Conservation (phyloP, 1,140 invertebrate species). For the Drosophila equinoxialis region DNA sequence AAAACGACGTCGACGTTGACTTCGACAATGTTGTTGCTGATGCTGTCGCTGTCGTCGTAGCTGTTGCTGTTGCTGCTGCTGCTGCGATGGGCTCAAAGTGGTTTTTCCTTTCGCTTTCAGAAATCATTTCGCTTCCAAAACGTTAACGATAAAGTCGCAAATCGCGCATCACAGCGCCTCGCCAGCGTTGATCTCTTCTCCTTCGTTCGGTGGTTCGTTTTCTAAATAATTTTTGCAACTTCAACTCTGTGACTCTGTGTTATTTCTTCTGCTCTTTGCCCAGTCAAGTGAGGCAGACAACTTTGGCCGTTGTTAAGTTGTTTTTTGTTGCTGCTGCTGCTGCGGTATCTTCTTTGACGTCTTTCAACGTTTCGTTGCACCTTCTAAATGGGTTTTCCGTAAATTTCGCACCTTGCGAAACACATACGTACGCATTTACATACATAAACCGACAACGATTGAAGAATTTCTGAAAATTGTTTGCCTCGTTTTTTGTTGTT, state of each 20-base stretch:
- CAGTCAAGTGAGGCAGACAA: slow-evolving; percentile 67
- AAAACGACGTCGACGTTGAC: slow-evolving; percentile 22
- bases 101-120: slow-evolving; percentile 83
- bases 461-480: slow-evolving; percentile 54
- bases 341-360: slow-evolving; percentile 32
- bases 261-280: slow-evolving; percentile 52
- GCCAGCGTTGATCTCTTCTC: slow-evolving; percentile 58
- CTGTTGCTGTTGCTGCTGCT: slow-evolving; percentile 20
- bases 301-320: slow-evolving; percentile 6
- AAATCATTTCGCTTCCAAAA: slow-evolving; percentile 83
- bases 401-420: slow-evolving; percentile 80
- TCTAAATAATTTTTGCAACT: slow-evolving; percentile 26
- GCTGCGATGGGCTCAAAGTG: slow-evolving; percentile 75
- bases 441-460: slow-evolving; percentile 37
- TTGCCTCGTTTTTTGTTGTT: slow-evolving; percentile 20
- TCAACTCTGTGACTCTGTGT: slow-evolving; percentile 48
- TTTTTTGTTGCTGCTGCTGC: background rate
- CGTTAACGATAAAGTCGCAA: slow-evolving; percentile 82
- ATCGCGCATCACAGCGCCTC: slow-evolving; percentile 77
- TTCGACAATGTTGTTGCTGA: slow-evolving; percentile 31
- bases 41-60: slow-evolving; percentile 26
- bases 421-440: slow-evolving; percentile 77
- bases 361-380: slow-evolving; percentile 79
- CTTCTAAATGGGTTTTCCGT: slow-evolving; percentile 78
- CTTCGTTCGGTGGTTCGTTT: slow-evolving; percentile 67